Percentiles rank a stretch among this genome's conserved stretches.
phyloP scores from a whole-genome alignment of 1,140 invertebrate genomes.

The Thalassaphorura encarpata region DNA sequence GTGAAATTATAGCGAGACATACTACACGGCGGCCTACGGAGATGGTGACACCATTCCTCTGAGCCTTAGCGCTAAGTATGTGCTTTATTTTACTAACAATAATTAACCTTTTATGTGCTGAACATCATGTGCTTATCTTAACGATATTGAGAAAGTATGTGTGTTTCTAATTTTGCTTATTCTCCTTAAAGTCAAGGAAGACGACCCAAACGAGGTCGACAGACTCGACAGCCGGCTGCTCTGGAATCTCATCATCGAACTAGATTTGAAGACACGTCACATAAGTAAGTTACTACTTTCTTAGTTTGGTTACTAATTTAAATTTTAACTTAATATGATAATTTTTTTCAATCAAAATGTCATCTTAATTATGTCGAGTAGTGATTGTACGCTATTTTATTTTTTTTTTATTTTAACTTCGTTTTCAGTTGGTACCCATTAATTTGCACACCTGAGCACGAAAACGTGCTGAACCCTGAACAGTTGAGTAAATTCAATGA shows the following conservation, averaged over 20 bases:
- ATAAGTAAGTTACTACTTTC: conserved; percentile 19
- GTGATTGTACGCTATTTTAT: no score
- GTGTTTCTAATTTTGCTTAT: neutral
- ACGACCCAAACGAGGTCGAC: conserved; percentile 14
- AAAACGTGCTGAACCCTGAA: neutral
- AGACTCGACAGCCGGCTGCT: conserved; percentile 1
- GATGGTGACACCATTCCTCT: conserved; percentile 31
- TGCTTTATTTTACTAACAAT: conserved; percentile 2
- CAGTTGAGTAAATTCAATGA: no score
- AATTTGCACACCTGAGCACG: neutral
- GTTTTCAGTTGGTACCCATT: neutral
- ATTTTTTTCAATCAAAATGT: no score
- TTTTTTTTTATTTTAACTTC: neutral
- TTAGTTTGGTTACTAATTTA: neutral
- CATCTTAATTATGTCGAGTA: no score
- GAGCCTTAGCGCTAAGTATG: conserved; percentile 26
- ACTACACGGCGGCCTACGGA: conserved; percentile 28
- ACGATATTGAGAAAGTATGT: neutral
- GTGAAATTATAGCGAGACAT: conserved; percentile 29
- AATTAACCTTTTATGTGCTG: neutral
- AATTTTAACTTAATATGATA: neutral
- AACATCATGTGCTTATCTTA: neutral
- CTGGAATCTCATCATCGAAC: conserved; percentile 11
- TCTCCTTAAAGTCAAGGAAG: neutral
- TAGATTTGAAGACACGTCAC: conserved; percentile 28